phyloP scores from a whole-genome alignment of 2,888 invertebrate species.

The Colostygia pectinataria region DNA sequence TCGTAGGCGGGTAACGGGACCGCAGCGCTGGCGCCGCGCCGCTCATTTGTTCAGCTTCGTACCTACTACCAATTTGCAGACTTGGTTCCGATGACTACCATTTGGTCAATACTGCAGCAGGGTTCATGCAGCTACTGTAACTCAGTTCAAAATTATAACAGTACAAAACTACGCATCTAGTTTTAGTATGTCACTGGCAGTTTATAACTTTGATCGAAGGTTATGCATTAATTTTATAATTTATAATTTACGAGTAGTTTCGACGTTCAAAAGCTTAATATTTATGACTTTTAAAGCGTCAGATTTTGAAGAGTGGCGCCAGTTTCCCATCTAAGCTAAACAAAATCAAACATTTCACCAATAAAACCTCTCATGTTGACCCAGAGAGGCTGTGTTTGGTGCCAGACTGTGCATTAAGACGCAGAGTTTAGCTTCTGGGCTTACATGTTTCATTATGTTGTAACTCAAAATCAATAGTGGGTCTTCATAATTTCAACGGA shows the following conservation, averaged over 20 bases:
- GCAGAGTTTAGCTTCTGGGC: constrained; percentile 43
- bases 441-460: constrained; percentile 42
- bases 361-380: constrained; percentile 23
- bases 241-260: constrained; percentile 2
- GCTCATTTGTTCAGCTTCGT: constrained; percentile 41
- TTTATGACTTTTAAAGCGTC: constrained; percentile 20
- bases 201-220: no score
- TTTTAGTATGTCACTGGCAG: neutral
- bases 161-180: neutral
- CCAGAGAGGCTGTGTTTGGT: constrained; percentile 23
- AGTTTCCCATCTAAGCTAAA: constrained; percentile 28
- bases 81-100: constrained; percentile 14
- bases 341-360: constrained; percentile 29
- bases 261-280: constrained; percentile 13
- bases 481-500: constrained; percentile 18
- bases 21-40: constrained; percentile 46
- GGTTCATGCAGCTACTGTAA: neutral
- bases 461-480: constrained; percentile 43
- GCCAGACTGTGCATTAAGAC: constrained; percentile 22
- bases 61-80: constrained; percentile 28
- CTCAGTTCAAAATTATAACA: neutral
- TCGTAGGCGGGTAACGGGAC: constrained; percentile 71
- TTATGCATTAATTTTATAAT: no score
- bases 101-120: neutral
- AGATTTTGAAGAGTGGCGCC: constrained; percentile 28